Conservation (phyloP, 2,113 vertebrate genomes). For the Cisticola juncidis region DNA sequence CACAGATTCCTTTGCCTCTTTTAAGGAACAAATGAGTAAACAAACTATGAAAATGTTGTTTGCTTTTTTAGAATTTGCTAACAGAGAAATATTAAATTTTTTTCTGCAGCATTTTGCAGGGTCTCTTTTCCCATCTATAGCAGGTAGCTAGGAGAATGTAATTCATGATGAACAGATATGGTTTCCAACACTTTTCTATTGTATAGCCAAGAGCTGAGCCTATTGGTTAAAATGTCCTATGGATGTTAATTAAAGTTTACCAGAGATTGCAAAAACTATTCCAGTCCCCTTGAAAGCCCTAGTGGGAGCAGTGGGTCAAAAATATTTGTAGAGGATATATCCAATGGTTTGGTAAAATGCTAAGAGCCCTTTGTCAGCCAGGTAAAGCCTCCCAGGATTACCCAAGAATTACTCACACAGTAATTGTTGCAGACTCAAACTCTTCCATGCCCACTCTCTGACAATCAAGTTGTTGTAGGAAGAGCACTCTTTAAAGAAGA, state of each 20-base stretch:
- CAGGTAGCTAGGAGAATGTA: slow-evolving; percentile 76
- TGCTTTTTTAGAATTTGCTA: slow-evolving; percentile 75
- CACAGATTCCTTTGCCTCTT: slow-evolving; percentile 22
- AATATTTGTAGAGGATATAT: background rate
- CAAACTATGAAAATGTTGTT: slow-evolving; percentile 43
- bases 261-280: background rate
- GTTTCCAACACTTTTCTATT: slow-evolving; percentile 47
- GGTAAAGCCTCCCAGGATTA: slow-evolving; percentile 6
- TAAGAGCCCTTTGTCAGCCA: background rate
- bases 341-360: background rate
- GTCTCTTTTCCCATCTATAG: slow-evolving; percentile 79
- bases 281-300: background rate
- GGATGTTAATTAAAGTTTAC: slow-evolving; percentile 31
- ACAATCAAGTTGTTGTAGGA: background rate
- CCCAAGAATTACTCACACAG: slow-evolving; percentile 26
- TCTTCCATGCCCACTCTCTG: slow-evolving; percentile 2
- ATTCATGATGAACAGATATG: slow-evolving; percentile 26
- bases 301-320: slow-evolving; percentile 2
- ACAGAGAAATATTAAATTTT: slow-evolving; percentile 74
- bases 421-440: slow-evolving; percentile 7
- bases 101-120: slow-evolving; percentile 78
- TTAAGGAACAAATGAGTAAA: slow-evolving; percentile 39
- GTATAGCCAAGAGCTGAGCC: slow-evolving; percentile 31
- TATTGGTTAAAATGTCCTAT: slow-evolving; percentile 35
- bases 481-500: background rate